phyloP scores from a whole-genome alignment of 2,888 invertebrate species.

The Dynastes hyllus region DNA sequence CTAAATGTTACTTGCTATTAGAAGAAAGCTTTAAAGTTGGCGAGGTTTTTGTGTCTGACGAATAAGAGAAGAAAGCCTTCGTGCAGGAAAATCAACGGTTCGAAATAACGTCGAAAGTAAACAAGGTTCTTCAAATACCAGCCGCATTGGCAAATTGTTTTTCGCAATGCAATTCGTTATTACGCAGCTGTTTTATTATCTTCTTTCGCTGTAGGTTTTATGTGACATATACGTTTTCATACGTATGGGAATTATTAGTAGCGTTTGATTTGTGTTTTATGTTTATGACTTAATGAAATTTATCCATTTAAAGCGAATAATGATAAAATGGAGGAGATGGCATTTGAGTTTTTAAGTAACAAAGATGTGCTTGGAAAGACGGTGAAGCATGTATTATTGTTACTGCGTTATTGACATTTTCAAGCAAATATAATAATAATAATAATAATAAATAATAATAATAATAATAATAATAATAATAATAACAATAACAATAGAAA shows the following conservation, averaged over 20 bases:
- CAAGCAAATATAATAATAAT: too few relatives aligned
- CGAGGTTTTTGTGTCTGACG: background rate
- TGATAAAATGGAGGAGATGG: background rate
- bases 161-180: conserved; percentile 26
- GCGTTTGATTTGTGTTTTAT: conserved; percentile 1
- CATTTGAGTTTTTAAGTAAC: background rate
- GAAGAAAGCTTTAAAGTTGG: conserved; percentile 15
- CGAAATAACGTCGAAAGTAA: background rate
- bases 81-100: background rate
- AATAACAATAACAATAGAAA: too few relatives aligned
- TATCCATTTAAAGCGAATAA: background rate
- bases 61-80: conserved; percentile 6
- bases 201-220: conserved; percentile 2
- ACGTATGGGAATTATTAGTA: conserved; percentile 6
- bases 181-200: conserved; percentile 16
- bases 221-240: background rate
- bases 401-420: too few relatives aligned
- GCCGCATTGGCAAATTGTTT: conserved; percentile 10
- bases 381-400: too few relatives aligned
- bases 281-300: background rate
- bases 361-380: too few relatives aligned
- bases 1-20: conserved; percentile 27
- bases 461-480: too few relatives aligned
- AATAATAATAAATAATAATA: too few relatives aligned
- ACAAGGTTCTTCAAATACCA: conserved; percentile 33